Evolutionary conservation across 2,888 invertebrate species (phyloP).

Genomic region (Opisthograptis luteolata): DNA sequence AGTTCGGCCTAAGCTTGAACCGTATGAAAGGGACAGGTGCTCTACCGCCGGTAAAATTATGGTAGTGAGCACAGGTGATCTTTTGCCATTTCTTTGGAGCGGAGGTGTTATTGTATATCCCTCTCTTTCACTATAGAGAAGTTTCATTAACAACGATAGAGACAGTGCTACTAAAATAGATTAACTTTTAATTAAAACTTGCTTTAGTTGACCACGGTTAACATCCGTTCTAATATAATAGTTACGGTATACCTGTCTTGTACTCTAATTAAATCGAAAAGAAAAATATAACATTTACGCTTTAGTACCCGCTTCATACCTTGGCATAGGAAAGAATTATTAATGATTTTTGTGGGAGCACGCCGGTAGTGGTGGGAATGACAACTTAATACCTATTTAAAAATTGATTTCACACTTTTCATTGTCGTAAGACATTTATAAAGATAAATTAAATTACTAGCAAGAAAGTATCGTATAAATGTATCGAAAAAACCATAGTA

Average conservation of each 20-base stretch:
- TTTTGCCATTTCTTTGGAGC: constrained; percentile 74
- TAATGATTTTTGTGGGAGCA: constrained; percentile 48
- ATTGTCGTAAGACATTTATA: no score
- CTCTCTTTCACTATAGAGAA: constrained; percentile 60
- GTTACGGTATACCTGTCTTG: constrained; percentile 57
- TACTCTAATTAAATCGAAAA: constrained; percentile 66
- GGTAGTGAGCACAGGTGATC: constrained; percentile 85
- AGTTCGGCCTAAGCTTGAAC: constrained; percentile 80
- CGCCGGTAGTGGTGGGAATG: constrained; percentile 34
- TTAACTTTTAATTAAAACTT: constrained; percentile 67
- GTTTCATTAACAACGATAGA: constrained; percentile 41
- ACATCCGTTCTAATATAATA: constrained; percentile 65
- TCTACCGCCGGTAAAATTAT: constrained; percentile 80
- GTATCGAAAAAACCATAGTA: no score
- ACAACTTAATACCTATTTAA: constrained; percentile 27
- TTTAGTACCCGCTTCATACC: constrained; percentile 48
- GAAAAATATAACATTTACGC: constrained; percentile 56
- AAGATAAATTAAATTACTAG: no score
- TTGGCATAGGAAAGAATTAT: constrained; percentile 42
- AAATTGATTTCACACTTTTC: constrained; percentile 28
- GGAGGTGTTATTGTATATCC: constrained; percentile 73
- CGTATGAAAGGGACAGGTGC: constrained; percentile 83
- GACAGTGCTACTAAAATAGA: constrained; percentile 57
- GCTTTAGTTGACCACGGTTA: constrained; percentile 72
- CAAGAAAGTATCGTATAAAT: no score